Evolutionary conservation across 2,888 invertebrate species (phyloP).

Genomic region (Steinernema hermaphroditum): DNA sequence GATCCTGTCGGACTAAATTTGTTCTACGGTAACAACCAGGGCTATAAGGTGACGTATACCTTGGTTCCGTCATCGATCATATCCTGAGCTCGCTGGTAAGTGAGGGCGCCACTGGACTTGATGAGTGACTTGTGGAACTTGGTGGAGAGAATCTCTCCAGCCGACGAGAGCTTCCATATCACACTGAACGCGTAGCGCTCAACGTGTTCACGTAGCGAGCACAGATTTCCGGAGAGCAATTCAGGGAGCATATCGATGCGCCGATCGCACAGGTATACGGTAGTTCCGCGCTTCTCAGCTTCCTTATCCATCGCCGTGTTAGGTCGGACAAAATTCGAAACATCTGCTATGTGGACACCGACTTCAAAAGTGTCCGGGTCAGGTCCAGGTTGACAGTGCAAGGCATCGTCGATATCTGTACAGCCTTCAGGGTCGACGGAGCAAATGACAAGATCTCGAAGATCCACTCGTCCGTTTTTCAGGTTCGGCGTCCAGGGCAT

Average conservation of each 20-base stretch:
- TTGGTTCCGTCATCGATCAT: slow-evolving; percentile 80
- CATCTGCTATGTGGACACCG: slow-evolving; percentile 98
- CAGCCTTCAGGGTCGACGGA: slow-evolving; percentile 74
- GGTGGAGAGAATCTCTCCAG: slow-evolving; percentile 69
- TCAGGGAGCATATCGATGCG: slow-evolving; percentile 74
- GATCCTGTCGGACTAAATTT: slow-evolving; percentile 46
- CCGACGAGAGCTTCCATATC: slow-evolving; percentile 85
- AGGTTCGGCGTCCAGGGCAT: slow-evolving; percentile 61
- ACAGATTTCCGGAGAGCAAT: slow-evolving; percentile 88
- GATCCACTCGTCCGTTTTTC: slow-evolving; percentile 74
- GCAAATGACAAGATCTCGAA: slow-evolving; percentile 83
- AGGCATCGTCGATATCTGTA: slow-evolving; percentile 96
- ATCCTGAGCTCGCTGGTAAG: slow-evolving; percentile 86
- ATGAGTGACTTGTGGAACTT: slow-evolving; percentile 89
- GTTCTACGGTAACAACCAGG: no score
- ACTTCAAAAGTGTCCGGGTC: slow-evolving; percentile 73
- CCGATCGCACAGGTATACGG: slow-evolving; percentile 85
- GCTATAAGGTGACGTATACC: slow-evolving; percentile 30
- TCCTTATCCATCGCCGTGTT: slow-evolving; percentile 81
- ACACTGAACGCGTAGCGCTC: slow-evolving; percentile 91
- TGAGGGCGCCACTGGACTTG: slow-evolving; percentile 80
- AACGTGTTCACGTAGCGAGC: slow-evolving; percentile 86
- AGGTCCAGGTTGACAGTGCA: slow-evolving; percentile 77
- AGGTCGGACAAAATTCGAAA: slow-evolving; percentile 92
- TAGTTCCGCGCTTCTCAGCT: slow-evolving; percentile 89